Conservation (phyloP, 2,113 vertebrate species). For the Poeciliopsis occidentalis region DNA sequence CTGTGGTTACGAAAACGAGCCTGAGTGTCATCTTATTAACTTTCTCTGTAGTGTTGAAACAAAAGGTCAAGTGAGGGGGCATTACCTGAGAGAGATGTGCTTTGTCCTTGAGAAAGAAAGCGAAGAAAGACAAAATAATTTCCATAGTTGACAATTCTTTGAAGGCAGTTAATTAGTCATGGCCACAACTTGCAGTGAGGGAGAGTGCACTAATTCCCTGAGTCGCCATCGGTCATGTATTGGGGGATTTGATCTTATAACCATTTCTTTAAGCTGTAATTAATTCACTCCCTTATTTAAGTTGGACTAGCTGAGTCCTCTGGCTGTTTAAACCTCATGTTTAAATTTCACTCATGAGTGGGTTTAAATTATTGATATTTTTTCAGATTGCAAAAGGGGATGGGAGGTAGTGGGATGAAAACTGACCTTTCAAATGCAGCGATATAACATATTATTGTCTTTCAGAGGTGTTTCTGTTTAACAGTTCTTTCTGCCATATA, state of each 20-base stretch:
- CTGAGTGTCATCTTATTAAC: conserved; percentile 26
- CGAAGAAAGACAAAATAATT: conserved; percentile 43
- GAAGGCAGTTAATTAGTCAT: conserved; percentile 66
- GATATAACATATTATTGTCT: background rate
- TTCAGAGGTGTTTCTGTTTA: background rate
- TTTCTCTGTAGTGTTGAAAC: conserved; percentile 10
- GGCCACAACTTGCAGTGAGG: conserved; percentile 47
- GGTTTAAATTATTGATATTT: background rate
- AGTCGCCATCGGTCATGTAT: conserved; percentile 39
- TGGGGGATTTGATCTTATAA: conserved; percentile 66
- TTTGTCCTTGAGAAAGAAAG: conserved; percentile 43
- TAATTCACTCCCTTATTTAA: conserved; percentile 50
- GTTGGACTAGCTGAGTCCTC: conserved; percentile 31
- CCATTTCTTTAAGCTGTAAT: conserved; percentile 68
- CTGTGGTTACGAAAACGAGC: conserved; percentile 36
- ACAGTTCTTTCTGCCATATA: no score
- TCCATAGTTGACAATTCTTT: conserved; percentile 46
- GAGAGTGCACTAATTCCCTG: conserved; percentile 34
- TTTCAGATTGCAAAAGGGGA: no score
- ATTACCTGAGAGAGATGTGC: conserved; percentile 48
- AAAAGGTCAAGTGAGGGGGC: conserved; percentile 42
- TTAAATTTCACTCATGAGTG: conserved; percentile 2
- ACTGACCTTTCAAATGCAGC: background rate
- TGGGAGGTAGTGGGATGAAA: background rate
- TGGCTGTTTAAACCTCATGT: conserved; percentile 10